Base-by-base conservation (phyloP, 2,797 vertebrate species). In the Chaunax sp. region DNA sequence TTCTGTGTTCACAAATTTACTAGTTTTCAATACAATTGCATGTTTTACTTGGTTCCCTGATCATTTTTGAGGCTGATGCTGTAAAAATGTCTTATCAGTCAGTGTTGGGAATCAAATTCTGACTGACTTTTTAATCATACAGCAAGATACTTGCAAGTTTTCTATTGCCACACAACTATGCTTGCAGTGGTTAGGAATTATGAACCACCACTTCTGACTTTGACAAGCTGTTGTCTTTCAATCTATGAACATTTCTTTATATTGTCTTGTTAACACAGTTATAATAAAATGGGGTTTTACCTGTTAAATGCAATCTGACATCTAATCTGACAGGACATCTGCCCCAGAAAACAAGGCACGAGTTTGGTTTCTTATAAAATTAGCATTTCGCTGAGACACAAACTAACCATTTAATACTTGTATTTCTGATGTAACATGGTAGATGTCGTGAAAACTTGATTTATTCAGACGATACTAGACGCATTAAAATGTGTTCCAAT, bases 201-300 rank as follows among this genome's bases (percentile, higher is more conserved):
- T 63, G 22, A 10, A 3, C 11, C 20, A n/a, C 1, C 10, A 18
- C 0, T 22, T 54, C n/a, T 52, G 18, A 3, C 35, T 28, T 6
- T 35, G 41, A 58, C 12, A 22, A 22, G 46, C 3, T 26, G 1
- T 8, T 20, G n/a, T 53, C n/a, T 58, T 44, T 1, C 0, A 23
- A 41, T 28, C 12, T 54, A 11, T n/a, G n/a, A n/a, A n/a, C n/a
- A n/a, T n/a, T n/a, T n/a, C n/a, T n/a, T n/a, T 33, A 20, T 4
- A 9, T 16, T 56, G n/a, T 51, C 11, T 37, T 51, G 8, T 38
- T 37, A 61, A 23, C 0, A 0, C 4, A 16, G 18, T 49, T 69
- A 20, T 51, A 56, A 66, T 71, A 40, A 30, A 52, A 45, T 12
- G 5, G 1, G 52, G 59, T 44, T 58, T 33, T 28, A 44, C 20